Base-by-base conservation (phyloP, 2,888 invertebrate genomes). In the Agonopterix heracliana region DNA sequence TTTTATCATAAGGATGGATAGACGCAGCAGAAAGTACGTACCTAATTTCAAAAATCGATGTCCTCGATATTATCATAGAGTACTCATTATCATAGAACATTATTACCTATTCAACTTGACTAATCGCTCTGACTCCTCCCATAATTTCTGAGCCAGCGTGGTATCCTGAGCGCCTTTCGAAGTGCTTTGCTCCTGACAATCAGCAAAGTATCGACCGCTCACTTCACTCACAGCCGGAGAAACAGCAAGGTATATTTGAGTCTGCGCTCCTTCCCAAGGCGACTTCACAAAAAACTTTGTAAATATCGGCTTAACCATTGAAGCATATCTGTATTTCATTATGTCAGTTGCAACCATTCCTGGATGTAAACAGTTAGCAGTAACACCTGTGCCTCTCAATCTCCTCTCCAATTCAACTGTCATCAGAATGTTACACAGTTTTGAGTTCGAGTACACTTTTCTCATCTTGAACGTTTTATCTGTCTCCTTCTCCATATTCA, bases 361-460 rank as follows among this genome's bases (percentile, higher is more conserved):
- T 0, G 96, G 96, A 81, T 96, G 95, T 47, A 96, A 81, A 62
- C 92, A 93, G 70, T 96, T 95, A 0, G 90, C 93, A 0, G 94
- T 94, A 0, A 96, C 92, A 13, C 91, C 91, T 1, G 92, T 91
- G 2, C 91, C 93, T 66, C 93, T 89, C 46, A 95, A 74, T 48
- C 91, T 89, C 48, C 90, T 87, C 3, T 93, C 92, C 54, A 96
- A 75, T 76, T 96, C 95, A 34, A 90, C 72, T 0, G 94, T 91
- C 66, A 94, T 95, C 50, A 92, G 90, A 53, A 95, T 91, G 63
- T 95, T 94, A 43, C 92, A 94, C 57, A 92, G 91, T 11, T 46
- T 46, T n/a, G 45, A n/a, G 26, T 40, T 46, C 11, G 1, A 4
- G 17, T 46, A 46, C 3, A 40, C 38, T 38, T 38, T 13, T 8